Percentiles rank a stretch among this genome's conserved stretches.
These are phyloP conservation scores for Limanda limanda DNA, from an alignment of 2,113 vertebrate species.

Conservation along the genomic window DNA sequence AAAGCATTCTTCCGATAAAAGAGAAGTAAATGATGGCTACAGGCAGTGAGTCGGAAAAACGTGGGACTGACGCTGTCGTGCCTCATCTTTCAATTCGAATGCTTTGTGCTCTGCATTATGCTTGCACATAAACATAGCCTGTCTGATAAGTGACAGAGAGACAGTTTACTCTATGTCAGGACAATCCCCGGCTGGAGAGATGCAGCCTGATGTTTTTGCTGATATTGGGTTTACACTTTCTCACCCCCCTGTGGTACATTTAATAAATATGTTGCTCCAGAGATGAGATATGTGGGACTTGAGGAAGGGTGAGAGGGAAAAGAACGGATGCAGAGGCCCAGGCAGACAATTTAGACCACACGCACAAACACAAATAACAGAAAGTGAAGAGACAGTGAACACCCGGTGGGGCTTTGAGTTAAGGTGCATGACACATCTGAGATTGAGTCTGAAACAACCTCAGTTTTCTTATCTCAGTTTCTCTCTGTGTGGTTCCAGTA, in stretches of 20 bases:
- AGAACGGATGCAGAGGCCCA: slow-evolving; percentile 13
- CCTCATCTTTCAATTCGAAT: slow-evolving; percentile 52
- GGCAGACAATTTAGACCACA: slow-evolving; percentile 29
- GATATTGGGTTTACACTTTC: slow-evolving; percentile 5
- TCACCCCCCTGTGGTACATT: slow-evolving; percentile 25
- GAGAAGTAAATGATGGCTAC: slow-evolving; percentile 17
- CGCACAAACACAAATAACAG: slow-evolving; percentile 7
- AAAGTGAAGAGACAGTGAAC: slow-evolving; percentile 34
- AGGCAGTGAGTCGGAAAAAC: slow-evolving; percentile 1
- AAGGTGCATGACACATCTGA: slow-evolving; percentile 60
- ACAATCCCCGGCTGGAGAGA: slow-evolving; percentile 39
- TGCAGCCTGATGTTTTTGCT: slow-evolving; percentile 19
- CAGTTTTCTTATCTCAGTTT: slow-evolving; percentile 4
- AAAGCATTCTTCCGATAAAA: slow-evolving; percentile 21
- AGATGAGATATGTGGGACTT: slow-evolving; percentile 32
- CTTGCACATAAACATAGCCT: slow-evolving; percentile 43
- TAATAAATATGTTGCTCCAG: slow-evolving; percentile 49
- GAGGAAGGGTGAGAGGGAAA: not conserved
- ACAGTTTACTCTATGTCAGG: slow-evolving; percentile 33
- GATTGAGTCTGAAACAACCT: slow-evolving; percentile 16
- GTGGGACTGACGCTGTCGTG: slow-evolving; percentile 12
- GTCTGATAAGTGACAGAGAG: slow-evolving; percentile 49
- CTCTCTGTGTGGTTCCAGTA: slow-evolving; percentile 12
- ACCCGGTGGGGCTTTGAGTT: slow-evolving; percentile 39
- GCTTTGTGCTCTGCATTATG: slow-evolving; percentile 21